phyloP scores from a whole-genome alignment of 2,113 vertebrate genomes.

The Plectropomus leopardus region DNA sequence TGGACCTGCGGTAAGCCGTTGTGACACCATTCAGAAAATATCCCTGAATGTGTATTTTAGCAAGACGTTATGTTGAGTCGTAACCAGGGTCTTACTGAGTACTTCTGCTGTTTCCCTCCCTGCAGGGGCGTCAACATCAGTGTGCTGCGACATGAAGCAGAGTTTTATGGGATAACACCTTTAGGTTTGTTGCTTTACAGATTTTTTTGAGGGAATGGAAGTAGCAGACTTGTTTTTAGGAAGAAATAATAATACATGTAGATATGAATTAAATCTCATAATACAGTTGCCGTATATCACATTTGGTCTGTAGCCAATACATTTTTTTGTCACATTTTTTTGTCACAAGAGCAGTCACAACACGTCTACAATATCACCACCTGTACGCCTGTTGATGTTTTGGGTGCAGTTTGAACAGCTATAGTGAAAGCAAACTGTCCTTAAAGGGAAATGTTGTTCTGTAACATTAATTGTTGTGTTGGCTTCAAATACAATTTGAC shows the following conservation, averaged over 20 bases:
- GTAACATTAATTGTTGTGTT: constrained; percentile 16
- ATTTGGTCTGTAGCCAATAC: not conserved
- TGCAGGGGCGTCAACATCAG: constrained; percentile 95
- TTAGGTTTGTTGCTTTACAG: constrained; percentile 86
- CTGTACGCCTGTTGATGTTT: not conserved
- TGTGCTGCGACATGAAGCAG: constrained; percentile 96
- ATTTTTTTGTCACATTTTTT: too few species aligned
- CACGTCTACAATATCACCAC: not conserved
- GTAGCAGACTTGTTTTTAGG: not conserved
- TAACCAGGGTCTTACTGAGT: not conserved
- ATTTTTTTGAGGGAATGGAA: constrained; percentile 8
- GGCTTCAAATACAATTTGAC: constrained; percentile 1
- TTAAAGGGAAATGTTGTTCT: constrained; percentile 6
- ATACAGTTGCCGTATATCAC: not conserved
- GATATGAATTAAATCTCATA: not conserved
- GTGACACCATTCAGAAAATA: constrained; percentile 9
- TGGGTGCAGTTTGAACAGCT: not conserved
- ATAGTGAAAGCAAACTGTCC: not conserved
- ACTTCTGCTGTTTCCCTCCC: constrained; percentile 22
- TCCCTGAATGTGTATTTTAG: not conserved
- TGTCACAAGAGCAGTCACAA: not conserved
- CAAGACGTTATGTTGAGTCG: not conserved
- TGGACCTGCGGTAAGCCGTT: constrained; percentile 92
- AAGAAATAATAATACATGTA: not conserved
- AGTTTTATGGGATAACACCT: constrained; percentile 98